Percentiles rank a stretch among this genome's conserved stretches.
Evolutionary conservation across 2,888 invertebrate genomes (phyloP).

Genomic region (Hirtodrosophila histrioides): DNA sequence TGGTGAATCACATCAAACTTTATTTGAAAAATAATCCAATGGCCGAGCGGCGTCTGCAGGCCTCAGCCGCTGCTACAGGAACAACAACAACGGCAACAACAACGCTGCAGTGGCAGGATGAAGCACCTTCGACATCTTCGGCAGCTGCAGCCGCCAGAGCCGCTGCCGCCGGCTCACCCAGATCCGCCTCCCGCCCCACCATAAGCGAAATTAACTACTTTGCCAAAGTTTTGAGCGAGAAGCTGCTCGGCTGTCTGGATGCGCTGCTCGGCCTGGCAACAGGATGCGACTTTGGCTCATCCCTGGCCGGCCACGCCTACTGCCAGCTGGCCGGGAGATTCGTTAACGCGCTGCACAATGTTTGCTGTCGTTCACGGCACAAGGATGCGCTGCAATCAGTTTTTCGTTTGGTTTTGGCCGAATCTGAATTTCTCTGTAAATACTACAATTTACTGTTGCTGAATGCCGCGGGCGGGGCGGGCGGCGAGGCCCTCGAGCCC

Average conservation of each 20-base stretch:
- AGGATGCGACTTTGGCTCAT: conserved; percentile 37
- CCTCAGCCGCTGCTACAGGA: conserved; percentile 21
- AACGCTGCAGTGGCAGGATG: conserved; percentile 56
- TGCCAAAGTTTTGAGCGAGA: conserved; percentile 83
- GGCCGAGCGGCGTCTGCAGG: conserved; percentile 56
- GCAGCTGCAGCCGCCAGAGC: conserved; percentile 56
- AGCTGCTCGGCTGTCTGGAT: conserved; percentile 81
- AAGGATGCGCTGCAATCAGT: conserved; percentile 81
- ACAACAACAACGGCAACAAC: conserved; percentile 21
- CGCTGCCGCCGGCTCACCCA: conserved; percentile 33
- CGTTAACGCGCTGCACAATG: conserved; percentile 80
- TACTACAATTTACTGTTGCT: conserved; percentile 76
- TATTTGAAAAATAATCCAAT: conserved; percentile 84
- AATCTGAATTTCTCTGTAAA: conserved; percentile 82
- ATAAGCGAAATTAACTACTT: conserved; percentile 84
- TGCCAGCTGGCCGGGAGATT: conserved; percentile 80
- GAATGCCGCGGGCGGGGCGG: conserved; percentile 49
- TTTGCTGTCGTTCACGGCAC: conserved; percentile 79
- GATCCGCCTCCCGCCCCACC: conserved; percentile 40
- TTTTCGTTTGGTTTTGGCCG: conserved; percentile 78
- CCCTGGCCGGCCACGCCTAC: conserved; percentile 55
- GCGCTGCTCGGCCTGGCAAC: conserved; percentile 57
- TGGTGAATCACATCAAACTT: conserved; percentile 85
- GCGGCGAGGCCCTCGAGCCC: conserved; percentile 51
- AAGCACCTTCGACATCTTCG: conserved; percentile 79